Percentiles rank a stretch among this genome's conserved stretches.
These are phyloP conservation scores for Trichoplax adhaerens DNA, from an alignment of 37 sponge, comb jelly and placozoan genomes.

Conservation along the genomic window DNA sequence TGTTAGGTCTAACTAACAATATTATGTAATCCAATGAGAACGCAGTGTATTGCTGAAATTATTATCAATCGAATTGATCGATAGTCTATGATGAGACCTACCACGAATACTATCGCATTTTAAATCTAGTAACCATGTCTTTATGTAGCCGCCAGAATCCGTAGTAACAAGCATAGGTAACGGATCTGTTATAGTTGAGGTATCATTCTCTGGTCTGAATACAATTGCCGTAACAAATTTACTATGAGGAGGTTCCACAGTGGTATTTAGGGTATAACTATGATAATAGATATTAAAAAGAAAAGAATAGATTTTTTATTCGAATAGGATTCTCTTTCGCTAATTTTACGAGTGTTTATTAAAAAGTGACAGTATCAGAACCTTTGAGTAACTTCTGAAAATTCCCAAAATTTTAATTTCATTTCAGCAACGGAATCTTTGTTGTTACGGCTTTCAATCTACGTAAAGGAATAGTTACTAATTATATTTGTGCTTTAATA, in stretches of 20 bases:
- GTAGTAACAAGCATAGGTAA: conserved; percentile 26
- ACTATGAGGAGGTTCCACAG: conserved; percentile 65
- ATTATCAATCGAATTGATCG: too few relatives aligned
- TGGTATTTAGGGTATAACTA: conserved; percentile 46
- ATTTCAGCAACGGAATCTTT: conserved; percentile 31
- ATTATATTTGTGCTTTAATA: conserved; percentile 1
- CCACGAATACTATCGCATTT: conserved; percentile 1
- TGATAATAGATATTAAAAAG: too few relatives aligned
- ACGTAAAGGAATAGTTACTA: not conserved
- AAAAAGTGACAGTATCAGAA: not conserved
- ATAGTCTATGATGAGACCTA: not conserved
- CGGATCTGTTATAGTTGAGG: not conserved
- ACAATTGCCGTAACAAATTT: conserved; percentile 26
- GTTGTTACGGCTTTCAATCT: conserved; percentile 61
- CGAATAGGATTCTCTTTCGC: too few relatives aligned
- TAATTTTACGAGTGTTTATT: too few relatives aligned
- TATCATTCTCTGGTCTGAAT: conserved; percentile 26
- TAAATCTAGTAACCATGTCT: conserved; percentile 30
- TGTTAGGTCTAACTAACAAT: too few relatives aligned
- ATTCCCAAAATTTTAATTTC: conserved; percentile 61
- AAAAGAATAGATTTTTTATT: too few relatives aligned
- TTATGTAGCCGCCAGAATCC: conserved; percentile 38
- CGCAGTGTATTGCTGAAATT: too few relatives aligned
- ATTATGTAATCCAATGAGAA: too few relatives aligned
- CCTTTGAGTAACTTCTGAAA: conserved; percentile 20